Evolutionary conservation across 2,113 vertebrate species (phyloP).

Genomic region (Burhinus oedicnemus): DNA sequence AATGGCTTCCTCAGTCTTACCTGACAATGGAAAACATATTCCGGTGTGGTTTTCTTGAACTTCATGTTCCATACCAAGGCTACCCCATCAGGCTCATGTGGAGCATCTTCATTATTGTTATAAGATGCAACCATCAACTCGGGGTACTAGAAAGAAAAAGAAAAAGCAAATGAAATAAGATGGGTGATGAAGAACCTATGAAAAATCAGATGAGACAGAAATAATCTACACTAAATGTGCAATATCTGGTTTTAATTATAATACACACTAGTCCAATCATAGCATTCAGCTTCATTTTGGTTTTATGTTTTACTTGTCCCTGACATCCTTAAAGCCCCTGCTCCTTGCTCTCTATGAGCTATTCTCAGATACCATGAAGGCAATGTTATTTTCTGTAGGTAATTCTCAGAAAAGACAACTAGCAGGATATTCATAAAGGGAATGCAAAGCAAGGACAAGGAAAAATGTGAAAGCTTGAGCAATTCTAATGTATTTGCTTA

Average conservation of each 20-base stretch:
- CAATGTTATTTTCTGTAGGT: not conserved
- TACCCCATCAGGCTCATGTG: constrained; percentile 95
- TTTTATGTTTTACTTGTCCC: not conserved
- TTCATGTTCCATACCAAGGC: constrained; percentile 99
- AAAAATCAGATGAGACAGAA: constrained; percentile 19
- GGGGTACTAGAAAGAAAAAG: constrained; percentile 81
- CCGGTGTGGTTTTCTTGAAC: constrained; percentile 96
- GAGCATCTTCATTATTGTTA: constrained; percentile 96
- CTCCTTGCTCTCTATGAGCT: not conserved
- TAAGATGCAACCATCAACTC: constrained; percentile 98
- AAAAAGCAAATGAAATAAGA: not conserved
- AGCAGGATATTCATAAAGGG: not conserved
- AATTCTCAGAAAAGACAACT: not conserved
- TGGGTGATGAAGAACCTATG: not conserved
- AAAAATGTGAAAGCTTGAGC: not conserved
- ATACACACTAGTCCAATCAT: not conserved
- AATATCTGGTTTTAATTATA: constrained; percentile 50
- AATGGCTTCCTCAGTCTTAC: constrained; percentile 70
- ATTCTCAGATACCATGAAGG: not conserved
- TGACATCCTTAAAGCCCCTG: not conserved
- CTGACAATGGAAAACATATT: constrained; percentile 98
- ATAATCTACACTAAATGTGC: not conserved
- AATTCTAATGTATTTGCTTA: not conserved
- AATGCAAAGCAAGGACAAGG: not conserved
- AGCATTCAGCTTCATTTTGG: not conserved